Base-by-base conservation (phyloP, 2,113 vertebrate species). In the Rhegmatorhina hoffmannsi region DNA sequence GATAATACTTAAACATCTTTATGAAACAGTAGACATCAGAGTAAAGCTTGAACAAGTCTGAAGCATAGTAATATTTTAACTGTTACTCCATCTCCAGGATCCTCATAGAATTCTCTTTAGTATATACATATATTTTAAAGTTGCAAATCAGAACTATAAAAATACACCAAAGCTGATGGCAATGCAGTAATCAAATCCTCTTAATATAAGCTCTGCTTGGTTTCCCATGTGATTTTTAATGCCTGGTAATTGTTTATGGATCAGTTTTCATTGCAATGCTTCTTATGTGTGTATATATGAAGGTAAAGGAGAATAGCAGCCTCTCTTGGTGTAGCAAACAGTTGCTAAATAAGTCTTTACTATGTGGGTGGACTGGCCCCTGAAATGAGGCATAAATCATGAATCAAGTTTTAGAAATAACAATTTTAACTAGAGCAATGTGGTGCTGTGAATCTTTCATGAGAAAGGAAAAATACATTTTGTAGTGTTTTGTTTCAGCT, bases 361-460 rank as follows among this genome's bases (percentile, higher is more conserved):
- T 33, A 67, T 31, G 13, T 7, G 2, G 16, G 38, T 86, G 63
- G n/a, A 67, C 20, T 38, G 18, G 77, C 47, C 84, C 21, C 33
- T 49, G 62, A 82, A 84, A 64, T 72, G 36, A 82, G 31, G 20
- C 16, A 59, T 47, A 92, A 87, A 76, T 75, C 47, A 58, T 50
- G 6, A 85, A 91, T 53, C 23, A 89, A 40, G 76, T 84, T 87
- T 94, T 58, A 82, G 43, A 83, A 94, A 91, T 64, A 94, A 73
- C 31, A 11, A 50, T 46, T 29, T 50, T 75, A 90, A 66, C 49
- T 87, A 77, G 6, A 29, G 20, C n/a, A 80, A 7, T 36, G 46
- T 62, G 34, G 43, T 62, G 46, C 2, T 58, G n/a, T 69, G 49
- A 76, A 31, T 79, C 28, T 77, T 89, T 86, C 10, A 14, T 26